Evolutionary conservation across 2,113 vertebrate species (phyloP), one percentile per base, ranked within the genome.

Genomic region (Catharus fuscescens): DNA sequence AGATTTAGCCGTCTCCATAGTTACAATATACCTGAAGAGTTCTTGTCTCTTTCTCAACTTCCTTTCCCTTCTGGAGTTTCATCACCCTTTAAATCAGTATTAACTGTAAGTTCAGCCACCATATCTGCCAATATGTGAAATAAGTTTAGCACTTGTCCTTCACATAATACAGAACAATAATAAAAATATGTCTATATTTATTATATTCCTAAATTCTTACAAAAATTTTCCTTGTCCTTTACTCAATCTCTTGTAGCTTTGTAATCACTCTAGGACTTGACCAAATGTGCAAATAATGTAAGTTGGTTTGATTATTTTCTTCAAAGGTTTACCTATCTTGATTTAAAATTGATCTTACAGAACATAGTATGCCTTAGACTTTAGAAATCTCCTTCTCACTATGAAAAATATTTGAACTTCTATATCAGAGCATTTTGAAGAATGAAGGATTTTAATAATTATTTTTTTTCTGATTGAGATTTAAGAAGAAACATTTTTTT

Each of bases 401-500:
- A 29, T 80, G 40, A 47, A 87, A 26, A 96, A 36, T 78, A 74
- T 93, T 95, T 95, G 79, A 95, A 96, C 48, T 96, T 92, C 42
- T 86, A 61, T 59, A 79, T 88, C 56, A 72, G 83, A 94, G 50
- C 45, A 80, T 87, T 50, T 79, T 76, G 76, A 87, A 80, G 48
- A 96, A 89, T 86, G 21, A 92, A 90, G 56, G 36, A 77, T 88
- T 92, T 97, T 92, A 94, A 92, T 95, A 87, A 88, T 86, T 93
- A 10, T 48, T 70, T 38, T 38, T 38, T 38, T 38, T 86, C 56
- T 94, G 74, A 96, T 31, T 94, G 95, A 95, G 94, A 53, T 38
- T 96, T 96, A 92, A 91, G 72, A 97, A 96, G 76, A 94, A 95
- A 92, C 88, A 91, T 77, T 89, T 40, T 91, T 93, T 61, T 92